Evolutionary conservation across 2,888 invertebrate genomes (phyloP), one percentile per base, ranked within the genome.

Genomic region (Drosophila meridiana): DNA sequence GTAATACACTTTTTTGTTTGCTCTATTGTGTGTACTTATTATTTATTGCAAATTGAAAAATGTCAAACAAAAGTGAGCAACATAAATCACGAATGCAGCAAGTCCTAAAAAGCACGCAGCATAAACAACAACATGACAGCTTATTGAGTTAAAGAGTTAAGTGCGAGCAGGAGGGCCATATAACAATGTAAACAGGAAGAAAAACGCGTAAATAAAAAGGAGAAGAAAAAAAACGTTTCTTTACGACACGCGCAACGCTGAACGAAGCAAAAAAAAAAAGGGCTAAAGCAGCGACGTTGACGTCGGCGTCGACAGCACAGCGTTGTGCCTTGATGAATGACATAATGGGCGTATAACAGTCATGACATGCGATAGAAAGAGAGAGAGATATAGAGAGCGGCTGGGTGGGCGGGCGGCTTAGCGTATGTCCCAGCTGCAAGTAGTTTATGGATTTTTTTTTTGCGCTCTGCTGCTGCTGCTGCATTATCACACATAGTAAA

Each of bases 361-460:
- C 76, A 59, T 75, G 70, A 70, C 56, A 72, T 70, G 45, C 56
- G 50, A 40, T 30, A 56, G 45, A 20, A 28, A 34, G 43, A 20
- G 43, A 43, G 11, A 45, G 26, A 2, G 4, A 4, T 20, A 26
- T 50, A 30, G 62, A 34, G 53, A 20, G 7, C 2, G 34, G 5
- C 38, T 14, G 32, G 1, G 9, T 56, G 47, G 48, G 50, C 26
- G 65, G 65, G 52, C 45, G 55, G 53, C 32, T 42, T 42, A 32
- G 43, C 9, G n/a, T 60, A 38, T 52, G 34, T 50, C 36, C 32
- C 38, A 59, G 57, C 57, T 45, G 83, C 74, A 82, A 83, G 83
- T 89, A 87, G 88, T 85, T 85, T 85, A 85, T 85, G 80, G 89
- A 87, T 89, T 85, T 85, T 85, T n/a, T 89, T 58, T 73, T 65